Conservation (phyloP, 2,888 invertebrate species). For the Clivina fossor region DNA sequence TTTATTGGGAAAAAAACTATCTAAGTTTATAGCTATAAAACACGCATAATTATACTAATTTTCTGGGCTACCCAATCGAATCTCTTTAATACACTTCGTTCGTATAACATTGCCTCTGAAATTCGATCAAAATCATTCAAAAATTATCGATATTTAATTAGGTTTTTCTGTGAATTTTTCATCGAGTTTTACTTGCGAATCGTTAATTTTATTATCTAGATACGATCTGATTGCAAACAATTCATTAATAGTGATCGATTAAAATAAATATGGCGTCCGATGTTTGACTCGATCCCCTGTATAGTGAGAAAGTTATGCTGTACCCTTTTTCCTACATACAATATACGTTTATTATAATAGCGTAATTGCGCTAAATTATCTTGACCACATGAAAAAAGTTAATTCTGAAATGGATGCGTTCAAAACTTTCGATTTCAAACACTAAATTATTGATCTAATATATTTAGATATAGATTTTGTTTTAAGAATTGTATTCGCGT, state of each 20-base stretch:
- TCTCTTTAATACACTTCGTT: constrained; percentile 29
- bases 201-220: too few relatives aligned
- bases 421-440: constrained; percentile 37
- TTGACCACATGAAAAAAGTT: constrained; percentile 50
- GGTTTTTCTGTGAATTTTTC: too few relatives aligned
- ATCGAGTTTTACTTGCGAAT: too few relatives aligned
- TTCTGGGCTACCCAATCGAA: constrained; percentile 31
- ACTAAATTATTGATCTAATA: not conserved
- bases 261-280: constrained; percentile 9
- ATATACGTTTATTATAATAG: constrained; percentile 50
- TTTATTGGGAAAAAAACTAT: constrained; percentile 7
- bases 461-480: not conserved
- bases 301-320: constrained; percentile 29
- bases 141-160: too few relatives aligned
- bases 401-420: constrained; percentile 47
- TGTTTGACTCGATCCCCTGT: not conserved
- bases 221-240: too few relatives aligned
- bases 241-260: constrained; percentile 11
- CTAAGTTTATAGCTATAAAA: constrained; percentile 1
- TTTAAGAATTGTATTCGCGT: too few relatives aligned
- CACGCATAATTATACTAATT: constrained; percentile 25
- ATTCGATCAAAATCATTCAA: too few relatives aligned
- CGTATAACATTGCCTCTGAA: constrained; percentile 15
- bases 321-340: constrained; percentile 46
- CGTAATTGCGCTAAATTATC: constrained; percentile 51